Base-by-base conservation (phyloP, 2,797 vertebrate species). In the Psittacula derbiana region DNA sequence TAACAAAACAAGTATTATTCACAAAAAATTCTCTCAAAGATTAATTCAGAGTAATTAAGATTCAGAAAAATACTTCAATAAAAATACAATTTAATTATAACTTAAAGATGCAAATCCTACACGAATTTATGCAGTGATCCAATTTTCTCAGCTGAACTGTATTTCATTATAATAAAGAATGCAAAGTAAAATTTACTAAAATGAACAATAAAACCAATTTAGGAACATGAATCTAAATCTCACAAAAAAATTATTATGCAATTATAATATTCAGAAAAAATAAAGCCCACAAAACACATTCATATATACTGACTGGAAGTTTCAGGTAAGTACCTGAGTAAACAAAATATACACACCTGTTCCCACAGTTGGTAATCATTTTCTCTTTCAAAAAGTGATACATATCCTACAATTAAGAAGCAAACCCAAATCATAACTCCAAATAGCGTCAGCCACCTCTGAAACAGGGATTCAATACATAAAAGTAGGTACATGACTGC, bases 361-460 rank as follows among this genome's bases (percentile, higher is more conserved):
- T 99, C 99, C 99, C 99, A 99, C 9, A 98, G 96, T 1, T 40
- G 41, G 19, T 43, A 61, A 5, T 1, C 17, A 71, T 78, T 33
- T 13, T 55, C 61, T 1, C 92, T 67, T 36, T 98, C 97, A 95
- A 98, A 99, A 58, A 99, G 98, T 93, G 99, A 98, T 38, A 98
- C 97, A 8, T 98, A 99, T 95, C 98, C 99, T 95, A 99, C 97
- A 1, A 97, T 97, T 96, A 99, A 91, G 86, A 99, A 98, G 80
- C 99, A 99, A 96, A 97, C 95, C 98, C 99, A 99, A 66, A 98
- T 98, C 23, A 98, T 92, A 46, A 99, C 91, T 5, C 99, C 99
- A 55, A 99, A 98, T 18, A 98, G 88, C 4, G 78, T 96, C 28
- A 99, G 98, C 98, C 99, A 99, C 72, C 98, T 98, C 87, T 98